These are phyloP conservation scores for Glyphotaelius pellucidus DNA, from an alignment of 2,888 invertebrate species.

Conservation along the genomic window DNA sequence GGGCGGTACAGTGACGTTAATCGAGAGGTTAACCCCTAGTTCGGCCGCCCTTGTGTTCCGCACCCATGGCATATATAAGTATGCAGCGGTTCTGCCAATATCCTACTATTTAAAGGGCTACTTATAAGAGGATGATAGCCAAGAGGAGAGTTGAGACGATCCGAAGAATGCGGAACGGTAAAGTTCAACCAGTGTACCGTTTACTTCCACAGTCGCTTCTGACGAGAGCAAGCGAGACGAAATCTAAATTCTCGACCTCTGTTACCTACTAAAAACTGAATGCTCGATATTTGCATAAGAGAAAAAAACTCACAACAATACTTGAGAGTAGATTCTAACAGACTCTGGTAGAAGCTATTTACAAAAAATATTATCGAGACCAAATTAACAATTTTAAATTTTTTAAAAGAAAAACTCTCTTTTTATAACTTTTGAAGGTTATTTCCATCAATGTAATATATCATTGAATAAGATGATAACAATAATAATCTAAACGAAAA, in stretches of 20 bases:
- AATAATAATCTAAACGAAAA: too few species aligned
- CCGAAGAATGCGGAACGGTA: conserved; percentile 19
- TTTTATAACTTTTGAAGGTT: too few species aligned
- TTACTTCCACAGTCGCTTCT: neutral
- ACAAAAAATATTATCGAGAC: neutral
- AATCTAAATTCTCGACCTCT: neutral
- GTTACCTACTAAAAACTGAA: neutral
- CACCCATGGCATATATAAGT: neutral
- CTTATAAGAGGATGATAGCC: neutral
- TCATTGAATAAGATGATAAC: too few species aligned
- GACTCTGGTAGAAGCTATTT: neutral
- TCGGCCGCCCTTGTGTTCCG: neutral
- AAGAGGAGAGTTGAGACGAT: neutral
- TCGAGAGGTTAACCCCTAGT: neutral
- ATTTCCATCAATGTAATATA: too few species aligned
- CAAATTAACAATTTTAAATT: neutral
- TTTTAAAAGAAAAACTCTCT: too few species aligned
- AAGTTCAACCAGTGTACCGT: conserved; percentile 25
- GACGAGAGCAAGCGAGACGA: neutral
- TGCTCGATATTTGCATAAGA: neutral
- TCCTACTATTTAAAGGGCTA: neutral
- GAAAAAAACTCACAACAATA: neutral
- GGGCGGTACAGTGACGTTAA: too few species aligned
- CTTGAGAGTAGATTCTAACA: neutral
- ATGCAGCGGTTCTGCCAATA: neutral